Evolutionary conservation across 1,140 invertebrate genomes (phyloP), one percentile per base, ranked within the genome.

Genomic region (Orius insidiosus): DNA sequence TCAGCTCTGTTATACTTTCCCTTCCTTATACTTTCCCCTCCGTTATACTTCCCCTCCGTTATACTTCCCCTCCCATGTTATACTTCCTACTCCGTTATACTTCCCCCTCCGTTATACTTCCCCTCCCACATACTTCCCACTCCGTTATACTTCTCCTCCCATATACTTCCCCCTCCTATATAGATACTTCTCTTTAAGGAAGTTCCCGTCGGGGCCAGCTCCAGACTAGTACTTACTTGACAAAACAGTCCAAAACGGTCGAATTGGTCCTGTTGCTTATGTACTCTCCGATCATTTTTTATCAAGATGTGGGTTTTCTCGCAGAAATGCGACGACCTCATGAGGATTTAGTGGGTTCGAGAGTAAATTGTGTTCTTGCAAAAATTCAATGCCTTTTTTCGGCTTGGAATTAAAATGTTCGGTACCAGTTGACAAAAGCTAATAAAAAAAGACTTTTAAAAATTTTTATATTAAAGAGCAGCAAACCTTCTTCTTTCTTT

Each of bases 211-310:
- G n/a, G n/a, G n/a, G n/a, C n/a, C n/a, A n/a, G n/a, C n/a, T n/a
- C n/a, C n/a, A n/a, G n/a, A n/a, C n/a, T n/a, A n/a, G n/a, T n/a
- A n/a, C 60, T 60, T 55, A 71, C 64, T 70, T 68, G 0, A 82
- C 75, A 63, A 78, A 83, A 16, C 69, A 66, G 52, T 72, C 65
- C 5, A 83, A 60, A 24, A 80, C 65, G 48, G 65, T 60, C 13
- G 69, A 56, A 58, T 85, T 82, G 50, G 72, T 74, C 47, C 74
- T 65, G 48, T 71, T 86, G 46, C 85, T 86, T 35, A 97, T 78
- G 59, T 85, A 97, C 60, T 97, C 92, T 45, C 93, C 95, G 59
- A 99, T 95, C 69, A 87, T 86, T 65, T 87, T 60, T 99, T 99
- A 60, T 97, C 92, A 10, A 99, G 65, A 32, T 78, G 75, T 0